Conservation (phyloP, 1,140 invertebrate genomes). For the Heliothis virescens region DNA sequence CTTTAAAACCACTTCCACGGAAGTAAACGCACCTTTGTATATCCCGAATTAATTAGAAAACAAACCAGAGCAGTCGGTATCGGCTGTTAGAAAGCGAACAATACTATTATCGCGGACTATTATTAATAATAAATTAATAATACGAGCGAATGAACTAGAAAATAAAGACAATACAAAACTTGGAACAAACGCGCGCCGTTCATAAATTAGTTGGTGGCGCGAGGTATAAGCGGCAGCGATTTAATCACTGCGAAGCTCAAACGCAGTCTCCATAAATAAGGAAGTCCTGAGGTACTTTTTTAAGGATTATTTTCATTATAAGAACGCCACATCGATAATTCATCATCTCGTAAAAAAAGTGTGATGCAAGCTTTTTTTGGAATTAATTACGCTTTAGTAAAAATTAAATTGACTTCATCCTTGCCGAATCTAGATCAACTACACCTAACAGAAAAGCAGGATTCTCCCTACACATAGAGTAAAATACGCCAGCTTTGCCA, state of each 20-base stretch:
- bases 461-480: too few relatives aligned
- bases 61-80: conserved; percentile 15
- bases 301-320: background rate
- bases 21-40: conserved; percentile 42
- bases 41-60: conserved; percentile 40
- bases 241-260: background rate
- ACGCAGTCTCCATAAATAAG: too few relatives aligned
- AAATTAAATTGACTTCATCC: too few relatives aligned
- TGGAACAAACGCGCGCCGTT: conserved; percentile 22
- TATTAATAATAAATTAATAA: conserved; percentile 19
- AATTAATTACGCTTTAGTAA: too few relatives aligned
- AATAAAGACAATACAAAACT: conserved; percentile 46
- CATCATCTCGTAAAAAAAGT: too few relatives aligned
- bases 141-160: conserved; percentile 28
- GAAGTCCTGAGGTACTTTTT: too few relatives aligned
- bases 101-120: conserved; percentile 24
- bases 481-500: too few relatives aligned
- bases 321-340: too few relatives aligned
- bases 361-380: too few relatives aligned
- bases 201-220: conserved; percentile 40
- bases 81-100: background rate
- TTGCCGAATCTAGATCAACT: too few relatives aligned
- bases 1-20: background rate
- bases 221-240: conserved; percentile 46
- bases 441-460: too few relatives aligned